Evolutionary conservation across 2,797 vertebrate genomes (phyloP), one percentile per base, ranked within the genome.

Genomic region (Phrynocephalus vlangalii): DNA sequence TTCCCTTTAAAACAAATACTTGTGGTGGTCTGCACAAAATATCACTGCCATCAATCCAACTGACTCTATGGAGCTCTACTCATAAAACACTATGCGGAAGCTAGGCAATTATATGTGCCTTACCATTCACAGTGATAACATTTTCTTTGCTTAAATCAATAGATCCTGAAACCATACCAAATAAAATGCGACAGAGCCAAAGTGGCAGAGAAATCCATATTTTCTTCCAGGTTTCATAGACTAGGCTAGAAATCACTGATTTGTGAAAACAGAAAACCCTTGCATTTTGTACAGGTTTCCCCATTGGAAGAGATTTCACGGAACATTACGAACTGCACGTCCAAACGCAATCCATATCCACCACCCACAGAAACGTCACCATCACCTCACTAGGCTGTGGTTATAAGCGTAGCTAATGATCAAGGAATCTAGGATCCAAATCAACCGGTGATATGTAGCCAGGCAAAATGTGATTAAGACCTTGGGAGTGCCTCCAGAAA

Each of bases 1-100:
- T 91, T 95, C 88, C 92, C 91, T 92, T 93, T 95, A 94, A 93
- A 92, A 88, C 79, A 87, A 92, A 91, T 92, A 94, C 71, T 87
- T 94, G 89, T 73, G 91, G 91, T 87, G 88, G 89, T 89, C 91
- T 91, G 83, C 90, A 89, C 88, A 92, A 95, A 93, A 94, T 93
- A 93, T 91, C 90, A 86, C 89, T 79, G 87, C 91, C 79, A 87
- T 86, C 90, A 86, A 90, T 88, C 88, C 90, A 90, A 91, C 91
- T 30, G 90, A 90, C 92, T 94, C 93, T 91, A 85, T 56, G 94
- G 89, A 92, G 89, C 68, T 90, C 0, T 0, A 70, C 50, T 91
- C 93, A 85, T 92, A 94, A 95, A 95, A 93, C 92, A 93, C 75
- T 85, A 87, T 6, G 30, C 87, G 86, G 94, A 89, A 50, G 86